A percentile compares a stretch with the other conserved stretches of the same genome.
Evolutionary conservation across 2,888 invertebrate genomes (phyloP).

Genomic region (Oxytorus armatus): DNA sequence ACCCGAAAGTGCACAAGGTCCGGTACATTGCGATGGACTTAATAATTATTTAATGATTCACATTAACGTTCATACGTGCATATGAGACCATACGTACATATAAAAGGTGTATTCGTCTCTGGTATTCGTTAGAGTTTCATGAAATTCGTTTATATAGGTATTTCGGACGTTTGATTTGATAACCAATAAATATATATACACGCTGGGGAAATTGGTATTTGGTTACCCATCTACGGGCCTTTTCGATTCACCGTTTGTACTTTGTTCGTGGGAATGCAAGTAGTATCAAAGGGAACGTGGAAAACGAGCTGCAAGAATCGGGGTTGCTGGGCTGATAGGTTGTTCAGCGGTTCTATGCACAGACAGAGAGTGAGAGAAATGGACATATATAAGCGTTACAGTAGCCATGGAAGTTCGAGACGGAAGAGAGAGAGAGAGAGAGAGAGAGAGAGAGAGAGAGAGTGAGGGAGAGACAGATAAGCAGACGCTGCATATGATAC

Average conservation of each 20-base stretch:
- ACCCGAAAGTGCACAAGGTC: not conserved
- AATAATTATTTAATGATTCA: conserved; percentile 30
- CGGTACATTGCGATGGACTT: conserved; percentile 4
- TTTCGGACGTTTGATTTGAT: conserved; percentile 52
- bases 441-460: not conserved
- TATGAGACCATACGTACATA: not conserved
- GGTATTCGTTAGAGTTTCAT: conserved; percentile 28
- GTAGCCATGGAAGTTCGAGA: too few species aligned
- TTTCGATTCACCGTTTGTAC: conserved; percentile 48
- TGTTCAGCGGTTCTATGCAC: not conserved
- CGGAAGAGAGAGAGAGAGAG: not conserved
- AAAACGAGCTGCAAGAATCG: conserved; percentile 22
- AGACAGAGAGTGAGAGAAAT: conserved; percentile 9
- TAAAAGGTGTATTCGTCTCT: not conserved
- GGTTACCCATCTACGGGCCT: conserved; percentile 45
- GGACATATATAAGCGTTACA: too few species aligned
- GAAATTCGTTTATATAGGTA: conserved; percentile 46
- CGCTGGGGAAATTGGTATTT: conserved; percentile 59
- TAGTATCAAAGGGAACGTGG: conserved; percentile 55
- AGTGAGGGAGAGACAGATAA: too few species aligned
- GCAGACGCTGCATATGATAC: conserved; percentile 25
- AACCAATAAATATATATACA: conserved; percentile 36
- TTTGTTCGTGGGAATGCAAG: conserved; percentile 27
- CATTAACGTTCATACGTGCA: conserved; percentile 8
- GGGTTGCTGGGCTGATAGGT: not conserved